Evolutionary conservation across 2,113 vertebrate species (phyloP), one percentile per base, ranked within the genome.

Genomic region (Carollia perspicillata): DNA sequence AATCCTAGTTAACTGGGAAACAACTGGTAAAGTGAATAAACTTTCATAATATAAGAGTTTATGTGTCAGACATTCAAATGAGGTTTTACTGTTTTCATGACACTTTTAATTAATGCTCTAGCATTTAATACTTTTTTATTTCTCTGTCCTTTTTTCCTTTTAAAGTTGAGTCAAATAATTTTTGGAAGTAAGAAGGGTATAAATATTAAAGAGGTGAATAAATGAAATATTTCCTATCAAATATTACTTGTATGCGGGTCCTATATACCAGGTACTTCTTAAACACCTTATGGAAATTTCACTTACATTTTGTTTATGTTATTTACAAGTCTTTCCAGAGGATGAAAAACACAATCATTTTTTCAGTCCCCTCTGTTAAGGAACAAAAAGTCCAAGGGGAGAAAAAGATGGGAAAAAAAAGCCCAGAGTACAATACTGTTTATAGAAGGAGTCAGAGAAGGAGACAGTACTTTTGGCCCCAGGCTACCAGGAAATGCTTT

Each of bases 201-300:
- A 71, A 92, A 69, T 87, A 33, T 80, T 44, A 92, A 60, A 30
- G 88, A 93, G 37, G 63, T 87, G 11, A 84, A 79, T 79, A 83
- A 60, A 11, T 35, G n/a, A 49, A 72, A 68, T 90, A 84, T 72
- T 83, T 47, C 37, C 7, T 81, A 28, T 93, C 23, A 89, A 74
- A 66, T 92, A 53, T 33, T 81, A 47, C 22, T 65, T 77, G 9
- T 77, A 0, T 87, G 18, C 20, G 72, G 47, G 44, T 77, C 28
- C n/a, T 86, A 3, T 47, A 37, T 47, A 37, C 55, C 17, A 49
- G 5, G 2, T 92, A 33, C 22, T 66, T 92, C 60, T 66, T 51
- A 81, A 92, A 71, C 1, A 53, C 3, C 16, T 78, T 75, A 18
- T 35, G 80, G 35, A 94, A 84, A 88, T 88, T 78, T 88, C n/a